A percentile compares a stretch with the other conserved stretches of the same genome.
Conservation (phyloP, 2,888 invertebrate species). For the Cotesia congregata region DNA sequence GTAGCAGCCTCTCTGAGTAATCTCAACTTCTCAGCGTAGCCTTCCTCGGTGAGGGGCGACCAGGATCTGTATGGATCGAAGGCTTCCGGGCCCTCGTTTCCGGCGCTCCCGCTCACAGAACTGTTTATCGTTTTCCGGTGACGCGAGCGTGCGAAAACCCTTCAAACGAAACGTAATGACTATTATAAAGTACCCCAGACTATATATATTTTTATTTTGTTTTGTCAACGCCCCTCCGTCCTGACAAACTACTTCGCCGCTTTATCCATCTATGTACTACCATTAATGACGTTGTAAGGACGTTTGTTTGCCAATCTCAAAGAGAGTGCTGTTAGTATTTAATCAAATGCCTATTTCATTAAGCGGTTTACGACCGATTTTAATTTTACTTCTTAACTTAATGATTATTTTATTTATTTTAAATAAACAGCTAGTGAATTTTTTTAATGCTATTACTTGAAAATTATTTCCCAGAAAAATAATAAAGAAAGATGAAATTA, state of each 20-base stretch:
- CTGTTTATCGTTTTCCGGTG: conserved; percentile 84
- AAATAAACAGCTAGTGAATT: too few species aligned
- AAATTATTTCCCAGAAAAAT: too few species aligned
- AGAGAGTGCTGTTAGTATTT: conserved; percentile 13
- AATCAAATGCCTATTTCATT: conserved; percentile 3
- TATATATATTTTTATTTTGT: neutral
- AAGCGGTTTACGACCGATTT: neutral
- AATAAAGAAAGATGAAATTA: neutral
- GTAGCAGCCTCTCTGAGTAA: conserved; percentile 86
- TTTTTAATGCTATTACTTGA: too few species aligned
- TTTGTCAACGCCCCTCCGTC: neutral
- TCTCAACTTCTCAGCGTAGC: conserved; percentile 82
- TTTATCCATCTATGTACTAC: neutral
- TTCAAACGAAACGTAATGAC: conserved; percentile 43
- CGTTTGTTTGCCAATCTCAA: conserved; percentile 23
- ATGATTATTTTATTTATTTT: too few species aligned
- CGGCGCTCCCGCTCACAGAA: conserved; percentile 73
- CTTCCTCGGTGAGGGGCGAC: conserved; percentile 80
- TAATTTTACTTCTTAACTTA: neutral
- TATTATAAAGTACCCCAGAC: conserved; percentile 8
- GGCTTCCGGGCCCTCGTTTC: conserved; percentile 73
- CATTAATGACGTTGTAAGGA: conserved; percentile 31
- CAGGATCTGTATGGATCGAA: conserved; percentile 74
- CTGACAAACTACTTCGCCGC: neutral
- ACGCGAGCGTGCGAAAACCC: conserved; percentile 88